phyloP scores from a whole-genome alignment of 1,140 invertebrate genomes.

The Asbolus verrucosus region DNA sequence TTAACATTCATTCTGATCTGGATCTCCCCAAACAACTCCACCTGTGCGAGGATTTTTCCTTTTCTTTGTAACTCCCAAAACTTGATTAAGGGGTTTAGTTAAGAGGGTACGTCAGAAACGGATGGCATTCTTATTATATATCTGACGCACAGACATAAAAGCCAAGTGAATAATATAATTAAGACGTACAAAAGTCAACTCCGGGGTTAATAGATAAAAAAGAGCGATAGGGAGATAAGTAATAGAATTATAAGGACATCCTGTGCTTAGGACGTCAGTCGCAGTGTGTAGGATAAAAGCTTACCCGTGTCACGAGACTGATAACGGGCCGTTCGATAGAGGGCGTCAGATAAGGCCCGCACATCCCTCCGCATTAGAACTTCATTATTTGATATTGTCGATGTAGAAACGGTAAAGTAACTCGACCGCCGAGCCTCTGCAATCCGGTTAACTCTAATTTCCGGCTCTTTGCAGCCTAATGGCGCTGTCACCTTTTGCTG shows the following conservation, averaged over 20 bases:
- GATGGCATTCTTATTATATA: constrained; percentile 45
- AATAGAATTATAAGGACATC: constrained; percentile 62
- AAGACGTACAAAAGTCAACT: constrained; percentile 59
- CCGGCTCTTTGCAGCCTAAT: constrained; percentile 34
- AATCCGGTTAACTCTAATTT: constrained; percentile 44
- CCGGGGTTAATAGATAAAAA: constrained; percentile 61
- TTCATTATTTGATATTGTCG: constrained; percentile 55
- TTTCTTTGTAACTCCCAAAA: constrained; percentile 1
- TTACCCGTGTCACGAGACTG: constrained; percentile 56
- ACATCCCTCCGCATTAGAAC: constrained; percentile 50
- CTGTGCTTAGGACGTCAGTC: constrained; percentile 49
- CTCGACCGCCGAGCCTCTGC: constrained; percentile 32
- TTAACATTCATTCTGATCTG: constrained; percentile 14
- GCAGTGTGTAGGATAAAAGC: constrained; percentile 58
- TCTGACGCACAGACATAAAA: constrained; percentile 56
- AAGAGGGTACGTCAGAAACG: constrained; percentile 40
- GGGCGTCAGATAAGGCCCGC: constrained; percentile 47
- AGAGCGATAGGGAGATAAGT: constrained; percentile 59
- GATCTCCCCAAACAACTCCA: not conserved
- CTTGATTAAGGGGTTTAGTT: constrained; percentile 37
- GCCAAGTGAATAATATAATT: constrained; percentile 57
- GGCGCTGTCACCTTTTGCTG: constrained; percentile 1
- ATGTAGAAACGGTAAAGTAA: constrained; percentile 43
- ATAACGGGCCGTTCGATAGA: constrained; percentile 47
- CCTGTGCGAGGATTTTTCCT: constrained; percentile 7